phyloP scores from a whole-genome alignment of 1,140 invertebrate genomes.

The Microplitis mediator region DNA sequence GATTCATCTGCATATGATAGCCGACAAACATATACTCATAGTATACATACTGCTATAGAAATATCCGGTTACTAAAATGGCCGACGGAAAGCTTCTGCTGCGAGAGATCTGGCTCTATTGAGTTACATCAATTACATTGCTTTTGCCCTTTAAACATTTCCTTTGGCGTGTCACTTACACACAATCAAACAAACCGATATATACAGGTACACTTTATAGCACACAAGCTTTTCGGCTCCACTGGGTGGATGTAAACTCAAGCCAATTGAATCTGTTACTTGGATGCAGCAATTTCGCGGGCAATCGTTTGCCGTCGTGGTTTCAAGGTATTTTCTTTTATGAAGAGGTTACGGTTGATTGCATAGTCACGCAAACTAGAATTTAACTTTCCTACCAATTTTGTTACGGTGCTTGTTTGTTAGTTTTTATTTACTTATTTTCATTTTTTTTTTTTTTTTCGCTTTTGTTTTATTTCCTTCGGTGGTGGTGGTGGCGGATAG shows the following conservation, averaged over 20 bases:
- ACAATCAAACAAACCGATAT: neutral
- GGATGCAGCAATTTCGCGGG: neutral
- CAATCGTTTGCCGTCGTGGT: neutral
- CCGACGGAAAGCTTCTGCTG: neutral
- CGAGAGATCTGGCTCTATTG: neutral
- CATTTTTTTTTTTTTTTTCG: too few species aligned
- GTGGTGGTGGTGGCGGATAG: neutral
- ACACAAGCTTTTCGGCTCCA: too few species aligned
- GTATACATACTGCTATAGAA: neutral
- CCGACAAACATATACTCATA: neutral
- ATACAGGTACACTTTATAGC: neutral
- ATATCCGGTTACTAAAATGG: neutral
- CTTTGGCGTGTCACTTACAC: neutral
- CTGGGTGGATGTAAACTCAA: slow-evolving; percentile 1
- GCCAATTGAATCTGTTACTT: slow-evolving; percentile 17
- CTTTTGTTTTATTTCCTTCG: too few species aligned
- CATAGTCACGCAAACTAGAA: too few species aligned
- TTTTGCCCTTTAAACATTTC: slow-evolving; percentile 7
- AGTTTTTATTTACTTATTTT: too few species aligned
- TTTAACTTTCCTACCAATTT: too few species aligned
- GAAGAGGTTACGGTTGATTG: too few species aligned
- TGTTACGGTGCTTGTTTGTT: too few species aligned
- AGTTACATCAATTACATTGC: slow-evolving; percentile 3
- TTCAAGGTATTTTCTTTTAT: too few species aligned
- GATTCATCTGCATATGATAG: slow-evolving; percentile 29